These are phyloP conservation scores for Saturnia pavonia DNA, from an alignment of 2,888 invertebrate genomes.

Conservation along the genomic window DNA sequence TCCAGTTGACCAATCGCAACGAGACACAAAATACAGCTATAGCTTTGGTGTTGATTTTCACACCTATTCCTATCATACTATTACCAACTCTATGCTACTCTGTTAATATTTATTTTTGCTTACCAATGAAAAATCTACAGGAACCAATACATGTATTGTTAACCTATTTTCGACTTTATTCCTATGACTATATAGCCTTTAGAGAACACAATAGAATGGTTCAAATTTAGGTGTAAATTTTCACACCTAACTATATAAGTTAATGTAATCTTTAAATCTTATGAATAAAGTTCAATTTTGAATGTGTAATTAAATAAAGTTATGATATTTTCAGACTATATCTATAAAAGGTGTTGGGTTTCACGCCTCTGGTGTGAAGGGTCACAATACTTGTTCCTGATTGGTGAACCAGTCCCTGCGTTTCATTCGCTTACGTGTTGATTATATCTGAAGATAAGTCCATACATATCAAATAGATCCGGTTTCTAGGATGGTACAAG, in stretches of 20 bases:
- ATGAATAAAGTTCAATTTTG: constrained; percentile 24
- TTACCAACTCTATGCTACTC: constrained; percentile 25
- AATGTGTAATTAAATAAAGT: constrained; percentile 24
- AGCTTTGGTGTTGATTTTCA: constrained; percentile 73
- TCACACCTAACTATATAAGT: constrained; percentile 61
- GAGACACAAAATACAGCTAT: constrained; percentile 51
- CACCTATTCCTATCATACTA: constrained; percentile 48
- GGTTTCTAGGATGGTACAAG: neutral
- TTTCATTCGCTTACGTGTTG: constrained; percentile 51
- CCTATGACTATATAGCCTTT: constrained; percentile 2
- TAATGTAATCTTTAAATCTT: constrained; percentile 32
- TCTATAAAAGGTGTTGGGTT: constrained; percentile 69
- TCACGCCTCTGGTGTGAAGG: constrained; percentile 80
- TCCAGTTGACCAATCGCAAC: constrained; percentile 60
- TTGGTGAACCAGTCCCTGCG: constrained; percentile 54
- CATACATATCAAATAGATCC: constrained; percentile 14
- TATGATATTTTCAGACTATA: constrained; percentile 44
- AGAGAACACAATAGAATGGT: neutral
- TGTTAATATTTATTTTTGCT: constrained; percentile 26
- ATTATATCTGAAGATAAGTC: constrained; percentile 47
- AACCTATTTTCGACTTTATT: constrained; percentile 24
- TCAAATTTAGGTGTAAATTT: constrained; percentile 70
- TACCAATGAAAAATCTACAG: constrained; percentile 5
- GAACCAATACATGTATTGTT: neutral
- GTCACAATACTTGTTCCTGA: constrained; percentile 56